Evolutionary conservation across 2,888 invertebrate species (phyloP).

Genomic region (Athrips mouffetella): DNA sequence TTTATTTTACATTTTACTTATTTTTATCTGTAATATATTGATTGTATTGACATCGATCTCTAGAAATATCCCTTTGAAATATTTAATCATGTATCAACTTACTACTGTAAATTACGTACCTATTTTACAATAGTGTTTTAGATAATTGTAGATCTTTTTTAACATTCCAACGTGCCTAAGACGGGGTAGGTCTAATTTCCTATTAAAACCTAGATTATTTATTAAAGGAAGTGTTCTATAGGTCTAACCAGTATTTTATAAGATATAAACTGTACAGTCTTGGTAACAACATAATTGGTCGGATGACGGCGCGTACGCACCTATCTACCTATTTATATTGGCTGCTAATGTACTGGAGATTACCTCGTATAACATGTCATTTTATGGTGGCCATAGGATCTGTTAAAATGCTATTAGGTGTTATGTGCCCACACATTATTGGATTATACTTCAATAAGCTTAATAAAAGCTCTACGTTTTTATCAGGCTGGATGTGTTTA

Average conservation of each 20-base stretch:
- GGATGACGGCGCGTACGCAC: conserved; percentile 16
- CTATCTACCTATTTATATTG: conserved; percentile 25
- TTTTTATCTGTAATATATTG: too few species aligned
- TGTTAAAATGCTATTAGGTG: conserved; percentile 46
- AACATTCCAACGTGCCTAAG: neutral
- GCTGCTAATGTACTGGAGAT: conserved; percentile 34
- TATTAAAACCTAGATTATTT: conserved; percentile 1
- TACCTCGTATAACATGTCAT: conserved; percentile 39
- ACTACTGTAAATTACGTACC: too few species aligned
- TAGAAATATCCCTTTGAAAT: too few species aligned
- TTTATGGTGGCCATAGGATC: conserved; percentile 34
- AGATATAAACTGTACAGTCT: conserved; percentile 25
- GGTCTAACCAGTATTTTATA: conserved; percentile 15
- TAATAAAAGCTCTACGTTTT: neutral
- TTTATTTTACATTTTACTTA: too few species aligned
- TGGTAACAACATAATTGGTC: conserved; percentile 30
- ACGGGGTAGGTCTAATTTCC: conserved; percentile 5
- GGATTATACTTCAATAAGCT: conserved; percentile 31
- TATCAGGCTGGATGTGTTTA: neutral
- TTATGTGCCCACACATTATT: conserved; percentile 23
- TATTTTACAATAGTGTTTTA: too few species aligned
- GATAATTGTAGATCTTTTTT: too few species aligned
- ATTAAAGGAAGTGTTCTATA: conserved; percentile 9
- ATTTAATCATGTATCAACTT: too few species aligned
- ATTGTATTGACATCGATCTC: too few species aligned